Base-by-base conservation (phyloP, 1,140 invertebrate genomes). In the Drosophila jambulina region DNA sequence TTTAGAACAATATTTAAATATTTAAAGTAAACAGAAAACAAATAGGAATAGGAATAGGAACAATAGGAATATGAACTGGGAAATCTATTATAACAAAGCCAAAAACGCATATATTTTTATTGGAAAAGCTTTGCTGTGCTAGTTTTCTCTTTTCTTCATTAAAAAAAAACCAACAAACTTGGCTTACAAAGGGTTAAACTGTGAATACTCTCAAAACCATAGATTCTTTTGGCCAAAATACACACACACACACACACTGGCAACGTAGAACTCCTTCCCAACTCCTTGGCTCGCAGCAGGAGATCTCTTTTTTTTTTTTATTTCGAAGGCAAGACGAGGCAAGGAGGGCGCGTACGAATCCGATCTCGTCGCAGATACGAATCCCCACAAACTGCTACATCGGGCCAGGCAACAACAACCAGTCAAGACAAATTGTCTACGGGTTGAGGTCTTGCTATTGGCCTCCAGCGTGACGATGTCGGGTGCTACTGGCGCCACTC, bases 371-470 rank as follows among this genome's bases (percentile, higher is more conserved):
- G 68, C 54, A 45, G 70, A 72, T 74, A 74, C 54, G 69, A 60
- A 23, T 60, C 45, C 68, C 45, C 68, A 61, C 49, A 65, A 56
- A 25, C 53, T 56, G 34, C 53, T n/a, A 38, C 53, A 54, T 54
- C 21, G 53, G 48, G 25, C 49, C 23, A 78, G 53, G 49, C 48
- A 74, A 32, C 75, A 58, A 46, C 69, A 80, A 69, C 51, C 69
- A 86, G 83, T 78, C 58, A 87, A 87, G 84, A 87, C 85, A 90
- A 88, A 88, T 88, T 88, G 85, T 88, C 84, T 88, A 81, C 85
- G 84, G 80, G 84, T 81, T 88, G 84, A 84, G 81, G 85, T 88
- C 84, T 88, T 88, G 84, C 85, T 90, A 88, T 84, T 90, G 85
- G 84, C 84, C 85, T 90, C 84, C 84, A 83, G 84, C 85, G 74